Percentiles rank a stretch among this genome's conserved stretches.
phyloP scores from a whole-genome alignment of 2,113 vertebrate species.

The Glaucomys volans region DNA sequence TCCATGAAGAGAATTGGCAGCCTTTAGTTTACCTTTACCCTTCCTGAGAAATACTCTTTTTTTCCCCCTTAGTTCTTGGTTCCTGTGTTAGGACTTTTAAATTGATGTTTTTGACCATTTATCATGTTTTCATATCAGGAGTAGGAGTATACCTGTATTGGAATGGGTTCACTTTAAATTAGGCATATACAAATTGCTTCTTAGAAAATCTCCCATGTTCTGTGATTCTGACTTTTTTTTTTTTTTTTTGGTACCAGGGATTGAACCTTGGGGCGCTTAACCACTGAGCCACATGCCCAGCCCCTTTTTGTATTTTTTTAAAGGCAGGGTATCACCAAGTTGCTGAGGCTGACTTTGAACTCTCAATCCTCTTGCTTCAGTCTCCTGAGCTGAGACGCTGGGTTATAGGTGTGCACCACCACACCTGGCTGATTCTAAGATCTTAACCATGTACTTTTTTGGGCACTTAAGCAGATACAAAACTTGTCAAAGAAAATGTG shows the following conservation, averaged over 20 bases:
- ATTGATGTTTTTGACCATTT: constrained; percentile 26
- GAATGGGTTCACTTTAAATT: not conserved
- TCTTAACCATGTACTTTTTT: constrained; percentile 31
- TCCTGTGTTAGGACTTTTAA: constrained; percentile 39
- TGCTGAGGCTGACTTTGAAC: too few species aligned
- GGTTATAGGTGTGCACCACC: too few species aligned
- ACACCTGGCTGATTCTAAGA: not conserved
- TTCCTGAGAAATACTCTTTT: not conserved
- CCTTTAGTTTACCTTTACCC: not conserved
- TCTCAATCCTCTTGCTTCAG: too few species aligned
- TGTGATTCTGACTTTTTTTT: not conserved
- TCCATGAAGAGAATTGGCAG: not conserved
- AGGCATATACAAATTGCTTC: constrained; percentile 23
- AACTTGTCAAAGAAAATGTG: constrained; percentile 2
- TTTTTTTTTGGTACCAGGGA: too few species aligned
- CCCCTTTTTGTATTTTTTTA: too few species aligned
- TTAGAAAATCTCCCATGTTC: constrained; percentile 7
- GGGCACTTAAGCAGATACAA: not conserved
- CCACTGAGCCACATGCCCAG: too few species aligned
- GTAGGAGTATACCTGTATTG: not conserved
- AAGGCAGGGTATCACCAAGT: too few species aligned
- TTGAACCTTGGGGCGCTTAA: too few species aligned
- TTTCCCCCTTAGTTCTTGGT: constrained; percentile 14
- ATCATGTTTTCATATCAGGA: constrained; percentile 21
- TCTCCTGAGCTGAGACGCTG: too few species aligned